These are phyloP conservation scores for Vanessa cardui DNA, from an alignment of 2,888 invertebrate species.

Conservation along the genomic window DNA sequence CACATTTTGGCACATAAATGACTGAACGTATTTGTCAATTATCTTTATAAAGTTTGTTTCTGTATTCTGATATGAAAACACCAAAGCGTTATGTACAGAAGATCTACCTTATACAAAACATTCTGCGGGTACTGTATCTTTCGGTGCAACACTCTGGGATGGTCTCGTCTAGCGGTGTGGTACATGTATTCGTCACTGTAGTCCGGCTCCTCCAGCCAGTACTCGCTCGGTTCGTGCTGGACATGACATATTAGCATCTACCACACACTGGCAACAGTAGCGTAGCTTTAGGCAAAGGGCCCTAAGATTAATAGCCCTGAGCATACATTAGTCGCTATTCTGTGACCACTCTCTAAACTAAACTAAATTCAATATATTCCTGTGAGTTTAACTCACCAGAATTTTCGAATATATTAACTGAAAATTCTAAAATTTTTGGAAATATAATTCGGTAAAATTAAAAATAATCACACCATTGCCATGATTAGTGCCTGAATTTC, in stretches of 20 bases:
- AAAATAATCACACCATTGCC: too few species aligned
- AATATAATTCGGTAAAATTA: too few species aligned
- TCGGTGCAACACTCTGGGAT: slow-evolving; percentile 75
- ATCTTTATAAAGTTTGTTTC: too few species aligned
- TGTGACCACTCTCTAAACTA: background rate
- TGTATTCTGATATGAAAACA: background rate
- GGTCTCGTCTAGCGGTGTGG: slow-evolving; percentile 78
- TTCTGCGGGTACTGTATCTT: slow-evolving; percentile 81
- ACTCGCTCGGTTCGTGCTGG: slow-evolving; percentile 58
- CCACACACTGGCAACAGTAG: slow-evolving; percentile 36
- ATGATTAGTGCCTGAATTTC: too few species aligned
- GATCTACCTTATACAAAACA: slow-evolving; percentile 77
- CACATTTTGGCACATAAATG: too few species aligned
- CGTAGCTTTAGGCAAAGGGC: slow-evolving; percentile 6
- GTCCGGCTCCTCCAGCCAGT: slow-evolving; percentile 72
- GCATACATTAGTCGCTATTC: background rate
- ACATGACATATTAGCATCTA: slow-evolving; percentile 40
- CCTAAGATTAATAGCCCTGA: background rate
- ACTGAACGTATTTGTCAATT: too few species aligned
- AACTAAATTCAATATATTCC: too few species aligned
- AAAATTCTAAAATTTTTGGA: too few species aligned
- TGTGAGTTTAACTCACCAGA: too few species aligned
- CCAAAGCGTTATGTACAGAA: slow-evolving; percentile 27
- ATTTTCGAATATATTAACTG: too few species aligned
- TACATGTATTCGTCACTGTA: slow-evolving; percentile 81